phyloP scores from a whole-genome alignment of 2,113 vertebrate species.

The Stigmatopora argus region DNA sequence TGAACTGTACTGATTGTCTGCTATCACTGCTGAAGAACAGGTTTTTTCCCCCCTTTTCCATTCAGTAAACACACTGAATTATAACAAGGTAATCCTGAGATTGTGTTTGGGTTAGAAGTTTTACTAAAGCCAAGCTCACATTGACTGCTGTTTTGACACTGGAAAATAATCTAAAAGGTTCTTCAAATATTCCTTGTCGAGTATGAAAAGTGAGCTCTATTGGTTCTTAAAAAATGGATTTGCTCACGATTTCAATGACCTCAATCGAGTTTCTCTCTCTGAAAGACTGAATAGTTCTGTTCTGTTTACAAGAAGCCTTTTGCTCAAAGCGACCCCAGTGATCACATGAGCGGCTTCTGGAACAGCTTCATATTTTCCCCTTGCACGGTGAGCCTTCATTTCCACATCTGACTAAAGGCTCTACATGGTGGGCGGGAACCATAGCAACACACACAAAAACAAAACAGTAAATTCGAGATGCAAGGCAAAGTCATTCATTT shows the following conservation, averaged over 20 bases:
- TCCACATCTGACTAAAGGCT: not conserved
- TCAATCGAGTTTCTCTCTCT: not conserved
- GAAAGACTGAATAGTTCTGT: not conserved
- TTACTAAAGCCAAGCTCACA: too few relatives aligned
- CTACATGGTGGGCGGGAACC: not conserved
- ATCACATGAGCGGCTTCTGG: not conserved
- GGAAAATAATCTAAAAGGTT: too few relatives aligned
- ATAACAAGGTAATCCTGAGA: too few relatives aligned
- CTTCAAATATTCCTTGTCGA: too few relatives aligned
- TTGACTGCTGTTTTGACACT: too few relatives aligned
- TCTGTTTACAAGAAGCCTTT: not conserved
- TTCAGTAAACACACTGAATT: too few relatives aligned
- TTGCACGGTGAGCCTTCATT: not conserved
- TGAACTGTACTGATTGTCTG: not conserved
- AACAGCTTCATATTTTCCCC: conserved; percentile 13
- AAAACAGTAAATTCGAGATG: not conserved
- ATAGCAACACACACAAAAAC: not conserved
- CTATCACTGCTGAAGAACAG: not conserved
- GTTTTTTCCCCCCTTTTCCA: too few relatives aligned
- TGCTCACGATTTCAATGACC: not conserved
- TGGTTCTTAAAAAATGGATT: not conserved
- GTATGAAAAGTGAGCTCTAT: too few relatives aligned
- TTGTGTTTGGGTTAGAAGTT: too few relatives aligned
- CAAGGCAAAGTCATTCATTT: too few relatives aligned
- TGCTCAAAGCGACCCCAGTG: not conserved